Conservation (phyloP, 2,797 vertebrate species). For the Melanogrammus aeglefinus region DNA sequence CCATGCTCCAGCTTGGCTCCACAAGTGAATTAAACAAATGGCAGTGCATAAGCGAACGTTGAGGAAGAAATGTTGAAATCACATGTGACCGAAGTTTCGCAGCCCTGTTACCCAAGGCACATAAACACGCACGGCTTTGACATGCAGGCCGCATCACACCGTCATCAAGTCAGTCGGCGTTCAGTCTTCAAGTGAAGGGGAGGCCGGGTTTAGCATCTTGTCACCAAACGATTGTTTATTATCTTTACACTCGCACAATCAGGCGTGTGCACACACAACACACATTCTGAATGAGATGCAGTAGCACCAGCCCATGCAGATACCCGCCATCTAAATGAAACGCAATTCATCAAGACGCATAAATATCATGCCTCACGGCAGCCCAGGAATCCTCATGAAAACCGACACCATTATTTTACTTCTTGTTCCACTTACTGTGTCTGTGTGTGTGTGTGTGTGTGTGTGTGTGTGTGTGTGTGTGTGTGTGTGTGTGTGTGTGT, state of each 20-base stretch:
- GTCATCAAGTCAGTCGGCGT: no score
- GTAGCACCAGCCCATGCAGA: slow-evolving; percentile 28
- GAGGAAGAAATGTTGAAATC: no score
- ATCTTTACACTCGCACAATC: not conserved
- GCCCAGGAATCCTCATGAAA: slow-evolving; percentile 71
- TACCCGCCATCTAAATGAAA: slow-evolving; percentile 67
- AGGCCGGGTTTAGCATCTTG: not conserved
- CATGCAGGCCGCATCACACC: no score
- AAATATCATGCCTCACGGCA: slow-evolving; percentile 53
- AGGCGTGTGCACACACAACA: not conserved
- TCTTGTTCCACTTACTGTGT: slow-evolving; percentile 24
- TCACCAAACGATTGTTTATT: slow-evolving; percentile 25
- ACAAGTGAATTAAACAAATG: no score
- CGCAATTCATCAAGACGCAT: slow-evolving; percentile 71
- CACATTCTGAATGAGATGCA: slow-evolving; percentile 21
- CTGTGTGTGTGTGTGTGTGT: not conserved
- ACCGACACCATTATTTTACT: slow-evolving; percentile 49
- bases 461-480: no score
- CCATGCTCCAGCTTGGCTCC: slow-evolving; percentile 26
- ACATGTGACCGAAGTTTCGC: no score
- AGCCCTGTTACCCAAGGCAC: no score
- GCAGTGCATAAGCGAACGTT: no score
- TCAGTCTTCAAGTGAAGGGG: no score
- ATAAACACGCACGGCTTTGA: no score
- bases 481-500: not conserved